These are phyloP conservation scores for Phaetusa simplex DNA, from an alignment of 2,113 vertebrate species.

Conservation along the genomic window DNA sequence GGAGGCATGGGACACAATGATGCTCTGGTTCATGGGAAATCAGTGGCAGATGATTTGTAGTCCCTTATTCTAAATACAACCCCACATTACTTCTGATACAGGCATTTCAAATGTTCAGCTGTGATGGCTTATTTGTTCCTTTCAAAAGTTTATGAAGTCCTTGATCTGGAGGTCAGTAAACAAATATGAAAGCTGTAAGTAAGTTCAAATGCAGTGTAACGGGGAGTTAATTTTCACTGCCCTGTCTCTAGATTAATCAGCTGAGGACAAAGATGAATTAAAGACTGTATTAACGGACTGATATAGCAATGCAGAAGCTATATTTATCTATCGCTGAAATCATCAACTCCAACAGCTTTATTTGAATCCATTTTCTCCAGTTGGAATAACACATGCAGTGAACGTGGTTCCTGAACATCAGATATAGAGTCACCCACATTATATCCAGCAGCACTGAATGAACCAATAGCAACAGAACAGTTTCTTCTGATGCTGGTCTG, in stretches of 20 bases:
- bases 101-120: neutral
- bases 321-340: slow-evolving; percentile 51
- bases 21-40: neutral
- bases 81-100: neutral
- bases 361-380: slow-evolving; percentile 29
- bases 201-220: slow-evolving; percentile 32
- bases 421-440: neutral
- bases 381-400: slow-evolving; percentile 23
- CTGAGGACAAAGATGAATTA: slow-evolving; percentile 66
- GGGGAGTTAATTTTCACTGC: slow-evolving; percentile 66
- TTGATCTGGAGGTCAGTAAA: slow-evolving; percentile 49
- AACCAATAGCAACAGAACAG: neutral
- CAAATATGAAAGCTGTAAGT: slow-evolving; percentile 17
- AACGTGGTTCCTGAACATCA: slow-evolving; percentile 12
- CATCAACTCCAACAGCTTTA: slow-evolving; percentile 25
- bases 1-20: neutral
- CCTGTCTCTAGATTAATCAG: slow-evolving; percentile 56
- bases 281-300: slow-evolving; percentile 31
- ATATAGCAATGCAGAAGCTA: slow-evolving; percentile 35
- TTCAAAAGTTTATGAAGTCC: slow-evolving; percentile 46
- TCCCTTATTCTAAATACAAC: neutral
- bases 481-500: neutral
- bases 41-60: neutral
- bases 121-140: slow-evolving; percentile 10
- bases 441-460: neutral